phyloP scores from a whole-genome alignment of 2,113 vertebrate genomes.

The Sylvietta virens region DNA sequence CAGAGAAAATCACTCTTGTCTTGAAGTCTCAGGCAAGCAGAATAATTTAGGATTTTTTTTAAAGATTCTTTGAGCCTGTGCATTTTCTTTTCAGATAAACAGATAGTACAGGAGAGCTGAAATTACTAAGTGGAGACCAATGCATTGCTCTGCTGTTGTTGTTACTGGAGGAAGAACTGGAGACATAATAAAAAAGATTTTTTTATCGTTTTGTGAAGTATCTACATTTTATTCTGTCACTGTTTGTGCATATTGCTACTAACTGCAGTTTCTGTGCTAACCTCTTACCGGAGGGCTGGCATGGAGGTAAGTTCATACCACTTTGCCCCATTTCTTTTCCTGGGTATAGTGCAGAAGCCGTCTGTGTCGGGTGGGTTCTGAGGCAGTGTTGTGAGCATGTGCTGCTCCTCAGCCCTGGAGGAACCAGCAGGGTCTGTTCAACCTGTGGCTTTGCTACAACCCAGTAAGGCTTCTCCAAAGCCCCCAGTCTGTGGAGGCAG shows the following conservation, averaged over 20 bases:
- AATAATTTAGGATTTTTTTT: background rate
- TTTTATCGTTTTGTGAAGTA: background rate
- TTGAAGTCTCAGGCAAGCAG: background rate
- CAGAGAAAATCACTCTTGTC: background rate
- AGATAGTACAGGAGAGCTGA: background rate
- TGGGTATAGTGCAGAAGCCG: background rate
- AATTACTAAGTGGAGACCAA: background rate
- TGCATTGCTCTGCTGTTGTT: background rate
- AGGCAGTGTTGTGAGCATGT: accelerated
- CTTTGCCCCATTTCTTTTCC: background rate
- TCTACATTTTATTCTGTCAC: background rate
- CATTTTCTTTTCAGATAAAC: background rate
- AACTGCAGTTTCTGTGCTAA: background rate
- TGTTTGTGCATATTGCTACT: background rate
- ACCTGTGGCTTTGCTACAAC: background rate
- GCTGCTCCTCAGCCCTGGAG: background rate
- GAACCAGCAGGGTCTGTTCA: background rate
- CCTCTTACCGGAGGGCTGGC: background rate
- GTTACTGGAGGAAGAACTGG: background rate
- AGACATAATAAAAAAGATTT: background rate
- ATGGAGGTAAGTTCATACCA: background rate
- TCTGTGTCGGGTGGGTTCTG: background rate
- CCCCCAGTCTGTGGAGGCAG: background rate
- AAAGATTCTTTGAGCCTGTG: background rate
- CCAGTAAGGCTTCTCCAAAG: background rate